Base-by-base conservation (phyloP, 2,888 invertebrate genomes). In the Oasisia sp. region DNA sequence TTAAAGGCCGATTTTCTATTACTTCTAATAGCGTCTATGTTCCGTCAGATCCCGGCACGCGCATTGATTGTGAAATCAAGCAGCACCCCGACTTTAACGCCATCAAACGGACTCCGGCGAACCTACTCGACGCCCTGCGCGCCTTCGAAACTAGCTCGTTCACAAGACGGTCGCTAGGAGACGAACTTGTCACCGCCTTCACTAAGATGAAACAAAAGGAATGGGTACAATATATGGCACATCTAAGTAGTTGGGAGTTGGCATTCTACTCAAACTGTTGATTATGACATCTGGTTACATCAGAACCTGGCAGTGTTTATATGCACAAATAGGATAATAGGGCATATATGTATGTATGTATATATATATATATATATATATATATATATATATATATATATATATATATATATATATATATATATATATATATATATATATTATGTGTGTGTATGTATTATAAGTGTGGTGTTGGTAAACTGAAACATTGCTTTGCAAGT, bases 251-350 rank as follows among this genome's bases (percentile, higher is more conserved):
- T 50, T 94, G 94, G 94, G 94, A 94, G 89, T 91, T 56, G 32
- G 93, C 93, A 32, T 93, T 92, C 91, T 94, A 94, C 90, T 56
- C 93, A 14, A 94, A 94, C 91, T 94, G 94, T 90, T 94, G 92
- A 92, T 89, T 74, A 74, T 27, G 27, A 74, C 19, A 74, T 74
- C 74, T 92, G 27, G 74, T 74, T 74, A 27, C 38, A 38, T 27
- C 27, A n/a, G n/a, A 27, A 74, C 74, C 74, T 19, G 27, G 27
- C 19, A 74, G 74, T 74, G 74, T 74, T 74, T 74, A 27, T n/a
- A 74, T 74, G 74, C 74, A 74, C 3, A 74, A 74, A 74, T 74
- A 7, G 27, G 14, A 27, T 7, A n/a, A 74, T 74, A 74, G 14
- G 45, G 11, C 0, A 50, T 14, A 50, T 14, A 50, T 14, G 9